Conservation (phyloP, 2,888 invertebrate species). For the Drosophila cracens region DNA sequence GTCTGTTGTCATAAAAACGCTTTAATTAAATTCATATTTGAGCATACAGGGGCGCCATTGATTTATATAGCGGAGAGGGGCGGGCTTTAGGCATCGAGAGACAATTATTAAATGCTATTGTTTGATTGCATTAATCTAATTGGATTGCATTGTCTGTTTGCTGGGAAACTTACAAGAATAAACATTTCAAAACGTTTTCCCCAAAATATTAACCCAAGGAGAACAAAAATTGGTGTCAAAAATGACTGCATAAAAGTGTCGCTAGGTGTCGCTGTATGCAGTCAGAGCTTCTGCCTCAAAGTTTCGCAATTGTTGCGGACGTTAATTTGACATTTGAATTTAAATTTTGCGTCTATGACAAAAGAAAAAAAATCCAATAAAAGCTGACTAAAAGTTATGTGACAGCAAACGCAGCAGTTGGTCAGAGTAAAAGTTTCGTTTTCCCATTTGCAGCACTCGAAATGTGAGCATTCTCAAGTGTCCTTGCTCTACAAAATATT, state of each 20-base stretch:
- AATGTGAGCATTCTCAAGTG: conserved; percentile 24
- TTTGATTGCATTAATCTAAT: conserved; percentile 72
- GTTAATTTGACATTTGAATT: conserved; percentile 70
- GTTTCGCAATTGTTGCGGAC: conserved; percentile 56
- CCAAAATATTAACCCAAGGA: neutral
- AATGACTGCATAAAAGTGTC: conserved; percentile 27
- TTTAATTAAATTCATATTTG: conserved; percentile 83
- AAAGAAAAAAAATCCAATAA: conserved; percentile 12
- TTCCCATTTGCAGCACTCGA: conserved; percentile 21
- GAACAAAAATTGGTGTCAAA: conserved; percentile 8
- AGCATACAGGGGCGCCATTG: conserved; percentile 37
- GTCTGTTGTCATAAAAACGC: conserved; percentile 75
- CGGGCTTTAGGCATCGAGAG: conserved; percentile 38
- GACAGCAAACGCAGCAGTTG: conserved; percentile 46
- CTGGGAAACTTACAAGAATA: neutral
- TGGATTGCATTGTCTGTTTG: conserved; percentile 48
- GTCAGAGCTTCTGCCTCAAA: conserved; percentile 38
- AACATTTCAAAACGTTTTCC: conserved; percentile 8
- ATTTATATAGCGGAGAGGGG: conserved; percentile 53
- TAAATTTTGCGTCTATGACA: conserved; percentile 37
- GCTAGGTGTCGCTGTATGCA: conserved; percentile 41
- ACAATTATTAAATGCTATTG: conserved; percentile 65
- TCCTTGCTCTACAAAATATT: neutral
- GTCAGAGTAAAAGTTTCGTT: conserved; percentile 38
- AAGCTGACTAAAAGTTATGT: conserved; percentile 41